Evolutionary conservation across 2,888 invertebrate genomes (phyloP).

Genomic region (Malthinus seriepunctatus): DNA sequence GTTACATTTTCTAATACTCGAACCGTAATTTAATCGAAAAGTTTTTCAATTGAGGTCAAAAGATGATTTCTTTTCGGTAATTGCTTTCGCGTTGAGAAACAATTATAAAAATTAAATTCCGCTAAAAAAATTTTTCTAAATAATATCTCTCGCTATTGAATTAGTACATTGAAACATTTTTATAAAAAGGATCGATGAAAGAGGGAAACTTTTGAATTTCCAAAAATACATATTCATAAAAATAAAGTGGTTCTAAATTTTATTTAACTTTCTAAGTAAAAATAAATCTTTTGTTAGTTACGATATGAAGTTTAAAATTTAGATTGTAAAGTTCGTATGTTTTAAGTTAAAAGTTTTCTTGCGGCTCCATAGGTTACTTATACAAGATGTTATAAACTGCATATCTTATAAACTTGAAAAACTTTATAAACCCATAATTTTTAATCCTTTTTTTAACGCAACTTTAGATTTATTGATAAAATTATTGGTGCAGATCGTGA

Average conservation of each 20-base stretch:
- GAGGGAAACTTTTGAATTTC: constrained; percentile 30
- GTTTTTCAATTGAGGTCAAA: constrained; percentile 14
- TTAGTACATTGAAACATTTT: constrained; percentile 14
- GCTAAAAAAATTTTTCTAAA: neutral
- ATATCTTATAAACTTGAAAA: constrained; percentile 23
- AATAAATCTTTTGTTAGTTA: constrained; percentile 50
- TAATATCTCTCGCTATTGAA: constrained; percentile 21
- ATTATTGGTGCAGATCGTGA: no score
- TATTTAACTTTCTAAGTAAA: constrained; percentile 47
- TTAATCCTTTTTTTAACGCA: constrained; percentile 14
- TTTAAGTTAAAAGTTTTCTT: constrained; percentile 33
- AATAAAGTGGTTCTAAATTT: constrained; percentile 43
- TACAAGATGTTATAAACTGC: constrained; percentile 23
- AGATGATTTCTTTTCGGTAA: constrained; percentile 4
- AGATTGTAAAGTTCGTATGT: constrained; percentile 44
- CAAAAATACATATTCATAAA: constrained; percentile 44
- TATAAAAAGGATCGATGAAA: no score
- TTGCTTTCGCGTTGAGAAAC: constrained; percentile 22
- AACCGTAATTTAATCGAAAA: constrained; percentile 29
- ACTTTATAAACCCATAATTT: constrained; percentile 15
- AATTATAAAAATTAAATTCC: constrained; percentile 26
- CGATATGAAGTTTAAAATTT: constrained; percentile 48
- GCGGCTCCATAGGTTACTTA: constrained; percentile 32
- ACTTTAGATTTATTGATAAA: no score
- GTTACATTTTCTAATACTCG: constrained; percentile 23